Conservation (phyloP, 2,888 invertebrate genomes). For the Apeira syringaria region DNA sequence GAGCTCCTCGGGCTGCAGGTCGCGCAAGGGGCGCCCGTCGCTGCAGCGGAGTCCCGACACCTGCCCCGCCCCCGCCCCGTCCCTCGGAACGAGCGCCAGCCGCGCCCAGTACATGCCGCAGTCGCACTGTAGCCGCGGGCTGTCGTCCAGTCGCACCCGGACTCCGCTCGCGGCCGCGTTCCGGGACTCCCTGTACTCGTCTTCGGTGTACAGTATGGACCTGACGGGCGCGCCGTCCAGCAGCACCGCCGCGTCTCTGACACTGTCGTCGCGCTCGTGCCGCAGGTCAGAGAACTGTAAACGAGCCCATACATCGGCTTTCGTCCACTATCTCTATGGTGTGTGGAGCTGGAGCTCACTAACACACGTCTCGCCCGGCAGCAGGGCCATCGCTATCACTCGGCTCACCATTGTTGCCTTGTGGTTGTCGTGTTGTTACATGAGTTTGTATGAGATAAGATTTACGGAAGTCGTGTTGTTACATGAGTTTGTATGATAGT, state of each 20-base stretch:
- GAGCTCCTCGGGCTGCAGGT: not conserved
- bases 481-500: no score
- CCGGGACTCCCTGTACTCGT: not conserved
- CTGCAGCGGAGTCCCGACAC: not conserved
- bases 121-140: conserved; percentile 63
- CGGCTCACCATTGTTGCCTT: no score
- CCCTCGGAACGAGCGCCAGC: conserved; percentile 50
- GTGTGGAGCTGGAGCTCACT: not conserved
- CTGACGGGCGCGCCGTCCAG: not conserved
- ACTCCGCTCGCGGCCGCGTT: not conserved
- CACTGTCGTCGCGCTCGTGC: not conserved
- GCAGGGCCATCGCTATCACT: no score
- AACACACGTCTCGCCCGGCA: no score
- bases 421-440: no score
- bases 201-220: not conserved
- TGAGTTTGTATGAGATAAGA: no score
- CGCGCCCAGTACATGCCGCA: conserved; percentile 75
- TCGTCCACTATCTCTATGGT: not conserved
- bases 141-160: not conserved
- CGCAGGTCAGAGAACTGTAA: not conserved
- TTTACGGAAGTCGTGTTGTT: no score
- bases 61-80: conserved; percentile 9
- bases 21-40: not conserved
- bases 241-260: not conserved
- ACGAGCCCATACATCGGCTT: no score